A percentile compares a stretch with the other conserved stretches of the same genome.
Evolutionary conservation across 2,797 vertebrate genomes (phyloP).

Genomic region (Sebastes flavidus): DNA sequence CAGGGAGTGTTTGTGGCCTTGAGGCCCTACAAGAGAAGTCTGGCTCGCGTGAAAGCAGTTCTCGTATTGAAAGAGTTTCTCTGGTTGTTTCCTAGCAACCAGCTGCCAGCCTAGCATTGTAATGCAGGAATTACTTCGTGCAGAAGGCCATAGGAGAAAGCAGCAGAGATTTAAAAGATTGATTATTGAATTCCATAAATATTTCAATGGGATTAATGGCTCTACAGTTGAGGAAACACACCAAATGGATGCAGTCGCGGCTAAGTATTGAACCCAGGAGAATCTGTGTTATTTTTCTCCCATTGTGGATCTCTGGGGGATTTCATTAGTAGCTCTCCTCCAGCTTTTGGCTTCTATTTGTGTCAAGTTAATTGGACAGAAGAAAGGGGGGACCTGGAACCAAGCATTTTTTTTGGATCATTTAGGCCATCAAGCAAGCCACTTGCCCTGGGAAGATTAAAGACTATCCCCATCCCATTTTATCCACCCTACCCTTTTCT

Average conservation of each 20-base stretch:
- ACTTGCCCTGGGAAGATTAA: conserved; percentile 60
- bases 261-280: conserved; percentile 25
- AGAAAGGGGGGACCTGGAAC: conserved; percentile 31
- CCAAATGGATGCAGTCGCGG: conserved; percentile 20
- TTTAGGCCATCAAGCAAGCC: conserved; percentile 61
- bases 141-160: conserved; percentile 40
- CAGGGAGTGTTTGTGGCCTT: conserved; percentile 44
- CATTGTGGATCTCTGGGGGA: conserved; percentile 45
- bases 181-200: conserved; percentile 68
- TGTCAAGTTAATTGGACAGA: conserved; percentile 69
- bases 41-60: conserved; percentile 36
- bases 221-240: conserved; percentile 8
- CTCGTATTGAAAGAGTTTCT: conserved; percentile 51
- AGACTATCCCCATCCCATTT: conserved; percentile 57
- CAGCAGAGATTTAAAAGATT: conserved; percentile 55
- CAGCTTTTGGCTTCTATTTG: conserved; percentile 56
- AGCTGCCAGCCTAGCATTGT: conserved; percentile 37
- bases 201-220: conserved; percentile 55
- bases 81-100: conserved; percentile 79
- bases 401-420: conserved; percentile 39
- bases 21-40: conserved; percentile 47
- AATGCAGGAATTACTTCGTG: conserved; percentile 52
- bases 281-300: conserved; percentile 44
- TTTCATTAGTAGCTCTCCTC: conserved; percentile 60
- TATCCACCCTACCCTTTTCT: conserved; percentile 24